Conservation (phyloP, 2,113 vertebrate species). For the Todiramphus saurophagus region DNA sequence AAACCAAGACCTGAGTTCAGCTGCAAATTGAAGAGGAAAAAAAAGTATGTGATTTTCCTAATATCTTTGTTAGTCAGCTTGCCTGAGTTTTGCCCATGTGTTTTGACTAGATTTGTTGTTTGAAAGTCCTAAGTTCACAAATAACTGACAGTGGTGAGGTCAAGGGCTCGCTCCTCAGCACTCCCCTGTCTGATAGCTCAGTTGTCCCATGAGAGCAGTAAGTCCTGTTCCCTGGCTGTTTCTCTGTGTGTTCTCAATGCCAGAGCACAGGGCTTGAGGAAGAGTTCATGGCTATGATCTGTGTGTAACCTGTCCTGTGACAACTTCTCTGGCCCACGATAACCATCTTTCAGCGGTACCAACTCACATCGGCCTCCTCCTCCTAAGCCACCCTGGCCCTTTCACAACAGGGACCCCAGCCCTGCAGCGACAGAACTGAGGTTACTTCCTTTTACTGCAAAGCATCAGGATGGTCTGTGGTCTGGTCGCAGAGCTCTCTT, state of each 20-base stretch:
- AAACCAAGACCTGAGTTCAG: background rate
- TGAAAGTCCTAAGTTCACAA: background rate
- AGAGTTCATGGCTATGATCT: rapidly evolving
- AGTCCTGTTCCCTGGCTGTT: background rate
- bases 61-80: background rate
- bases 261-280: rapidly evolving
- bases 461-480: rapidly evolving
- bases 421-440: background rate
- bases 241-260: rapidly evolving
- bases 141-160: background rate
- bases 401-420: background rate
- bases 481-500: background rate
- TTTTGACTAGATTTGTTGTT: background rate
- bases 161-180: background rate
- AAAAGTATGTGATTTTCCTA: background rate
- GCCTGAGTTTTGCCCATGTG: background rate
- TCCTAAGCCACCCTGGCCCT: background rate
- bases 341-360: background rate
- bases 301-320: background rate
- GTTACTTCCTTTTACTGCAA: background rate
- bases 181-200: rapidly evolving
- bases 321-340: background rate
- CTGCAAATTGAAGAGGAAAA: background rate
- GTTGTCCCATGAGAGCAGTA: background rate
- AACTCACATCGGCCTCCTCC: rapidly evolving